Evolutionary conservation across 2,113 vertebrate genomes (phyloP), one percentile per base, ranked within the genome.

Genomic region (Rhineura floridana): DNA sequence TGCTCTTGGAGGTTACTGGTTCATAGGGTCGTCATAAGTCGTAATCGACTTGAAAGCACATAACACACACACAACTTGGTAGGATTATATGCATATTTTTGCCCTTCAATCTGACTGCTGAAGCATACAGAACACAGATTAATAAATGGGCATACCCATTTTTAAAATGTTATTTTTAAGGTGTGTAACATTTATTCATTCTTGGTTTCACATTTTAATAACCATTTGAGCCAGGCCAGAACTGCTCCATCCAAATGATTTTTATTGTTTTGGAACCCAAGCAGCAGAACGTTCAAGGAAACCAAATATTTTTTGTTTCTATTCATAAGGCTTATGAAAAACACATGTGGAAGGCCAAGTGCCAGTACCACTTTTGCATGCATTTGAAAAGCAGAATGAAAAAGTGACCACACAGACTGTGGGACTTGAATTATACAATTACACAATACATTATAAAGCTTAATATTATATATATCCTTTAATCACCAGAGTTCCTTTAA

Each of bases 391-490:
- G 75, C 78, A 78, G 80, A 90, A 89, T 65, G 67, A 69, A 46
- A 85, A 44, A 80, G 36, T 62, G 72, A 90, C 84, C 89, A 88
- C 88, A 91, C 85, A 92, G 84, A 0, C 25, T 84, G 94, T 89
- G 85, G 88, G 62, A 3, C 46, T 91, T 83, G 25, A 95, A 86
- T 3, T 86, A 2, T 36, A 42, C 21, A 63, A 77, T 90, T 89
- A 82, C 62, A 36, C n/a, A 77, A 4, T 87, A 86, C 12, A 85
- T 90, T 92, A 91, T 86, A 91, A 85, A 92, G 13, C 69, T 90
- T 85, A 91, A 85, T 93, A 82, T 82, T 91, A 46, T 59, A 87
- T 70, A 73, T 86, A 78, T 91, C 87, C 78, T 94, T 95, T 93
- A 87, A 93, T 90, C 94, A 93, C 63, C 62, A 93, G 65, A 55